phyloP scores from a whole-genome alignment of 2,888 invertebrate genomes.

The Drosophila mimetica region DNA sequence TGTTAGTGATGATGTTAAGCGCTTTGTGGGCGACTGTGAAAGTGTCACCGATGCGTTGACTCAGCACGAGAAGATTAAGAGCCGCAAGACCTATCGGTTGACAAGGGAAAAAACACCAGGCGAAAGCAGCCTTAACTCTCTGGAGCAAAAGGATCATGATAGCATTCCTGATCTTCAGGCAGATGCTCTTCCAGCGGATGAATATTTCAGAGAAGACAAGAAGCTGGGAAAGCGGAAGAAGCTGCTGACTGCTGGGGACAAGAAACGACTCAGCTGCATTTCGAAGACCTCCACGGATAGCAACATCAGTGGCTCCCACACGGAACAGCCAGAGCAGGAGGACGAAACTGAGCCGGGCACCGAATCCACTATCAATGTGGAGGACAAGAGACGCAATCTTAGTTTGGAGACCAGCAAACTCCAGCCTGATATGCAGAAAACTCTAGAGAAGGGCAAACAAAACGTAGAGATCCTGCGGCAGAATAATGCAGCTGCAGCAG shows the following conservation, averaged over 20 bases:
- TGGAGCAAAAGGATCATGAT: conserved; percentile 24
- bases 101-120: conserved; percentile 81
- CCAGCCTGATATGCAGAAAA: conserved; percentile 82
- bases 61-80: conserved; percentile 84
- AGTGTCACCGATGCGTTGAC: conserved; percentile 82
- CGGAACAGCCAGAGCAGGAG: conserved; percentile 71
- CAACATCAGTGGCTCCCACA: conserved; percentile 76
- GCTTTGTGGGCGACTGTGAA: conserved; percentile 83
- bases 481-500: conserved; percentile 72
- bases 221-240: conserved; percentile 72
- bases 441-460: conserved; percentile 84
- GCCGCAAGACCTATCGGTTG: conserved; percentile 83
- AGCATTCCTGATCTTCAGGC: conserved; percentile 75
- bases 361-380: conserved; percentile 81
- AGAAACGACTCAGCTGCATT: conserved; percentile 83
- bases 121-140: conserved; percentile 59
- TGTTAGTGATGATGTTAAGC: conserved; percentile 76
- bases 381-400: conserved; percentile 81
- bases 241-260: conserved; percentile 70
- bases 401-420: conserved; percentile 78
- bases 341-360: conserved; percentile 74
- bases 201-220: conserved; percentile 86
- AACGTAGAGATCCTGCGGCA: conserved; percentile 84
- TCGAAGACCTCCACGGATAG: conserved; percentile 84
- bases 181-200: conserved; percentile 87